Base-by-base conservation (phyloP, 1,140 invertebrate genomes). In the Callitettix versicolor region DNA sequence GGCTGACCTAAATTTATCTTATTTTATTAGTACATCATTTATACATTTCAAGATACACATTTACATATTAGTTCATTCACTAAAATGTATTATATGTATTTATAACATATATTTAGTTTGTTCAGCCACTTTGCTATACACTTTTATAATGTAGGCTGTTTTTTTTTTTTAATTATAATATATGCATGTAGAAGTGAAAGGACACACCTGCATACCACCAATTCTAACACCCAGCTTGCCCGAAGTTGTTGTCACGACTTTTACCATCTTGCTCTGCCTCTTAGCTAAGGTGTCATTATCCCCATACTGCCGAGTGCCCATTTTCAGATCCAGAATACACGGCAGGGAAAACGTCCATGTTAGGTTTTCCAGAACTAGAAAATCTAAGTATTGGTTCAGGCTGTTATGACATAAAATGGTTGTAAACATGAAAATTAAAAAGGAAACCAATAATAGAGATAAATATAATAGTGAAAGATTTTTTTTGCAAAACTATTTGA, bases 261-360 rank as follows among this genome's bases (percentile, higher is more conserved):
- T 80, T 24, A 69, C 69, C 62, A 72, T 74, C 62, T 82, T 76
- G 51, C 73, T 70, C 42, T 71, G 65, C 30, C 70, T 70, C 62
- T 83, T 83, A 17, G 71, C 69, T 12, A 75, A 69, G 11, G 72
- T 66, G 9, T 76, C 78, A 63, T 78, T 73, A 63, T 80, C 79
- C 12, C 77, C 77, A 65, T 81, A 76, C 60, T 81, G 79, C 33
- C 78, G 62, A 6, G 76, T 79, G 12, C 81, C 81, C 78, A 84
- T 79, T 67, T 83, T 83, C 47, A 83, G 67, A 64, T 83, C 80
- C 41, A 83, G 65, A 30, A 81, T 71, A 65, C 78, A 80, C 0
- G 69, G 69, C 43, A 66, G 64, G 47, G 64, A 60, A 44, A 70
- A 78, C 24, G 71, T 68, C 50, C 67, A 70, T 20, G 76, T 75